Evolutionary conservation across 2,113 vertebrate genomes (phyloP).

Genomic region (Alligator mississippiensis): DNA sequence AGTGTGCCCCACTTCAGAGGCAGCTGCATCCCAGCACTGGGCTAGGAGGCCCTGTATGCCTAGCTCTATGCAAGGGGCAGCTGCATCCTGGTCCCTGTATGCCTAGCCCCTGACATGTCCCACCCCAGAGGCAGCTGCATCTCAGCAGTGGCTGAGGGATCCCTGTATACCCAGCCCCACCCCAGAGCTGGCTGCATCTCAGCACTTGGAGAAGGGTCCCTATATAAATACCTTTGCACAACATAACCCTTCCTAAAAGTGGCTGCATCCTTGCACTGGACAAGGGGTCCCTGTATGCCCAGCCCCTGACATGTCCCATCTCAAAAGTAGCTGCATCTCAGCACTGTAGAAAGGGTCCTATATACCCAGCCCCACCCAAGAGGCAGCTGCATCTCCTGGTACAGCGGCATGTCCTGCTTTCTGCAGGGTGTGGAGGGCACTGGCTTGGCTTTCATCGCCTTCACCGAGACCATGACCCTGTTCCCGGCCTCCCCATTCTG

Average conservation of each 20-base stretch:
- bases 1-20: no score
- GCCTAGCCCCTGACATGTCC: not conserved
- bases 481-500: slow-evolving; percentile 85
- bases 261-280: not conserved
- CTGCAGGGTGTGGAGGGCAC: slow-evolving; percentile 81
- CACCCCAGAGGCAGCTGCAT: no score
- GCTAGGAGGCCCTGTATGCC: not conserved
- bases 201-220: not conserved
- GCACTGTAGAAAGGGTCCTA: not conserved
- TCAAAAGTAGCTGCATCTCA: not conserved
- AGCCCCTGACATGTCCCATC: not conserved
- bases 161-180: not conserved
- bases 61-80: not conserved
- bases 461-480: slow-evolving; percentile 83
- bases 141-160: no score
- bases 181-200: not conserved
- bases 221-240: not conserved
- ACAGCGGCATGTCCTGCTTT: not conserved
- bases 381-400: not conserved
- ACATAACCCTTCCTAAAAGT: not conserved
- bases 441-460: slow-evolving; percentile 82
- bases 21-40: no score
- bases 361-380: not conserved
- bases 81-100: not conserved
- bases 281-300: not conserved